Evolutionary conservation across 2,797 vertebrate genomes (phyloP), one percentile per base, ranked within the genome.

Genomic region (Melanotaenia parkinsoni): DNA sequence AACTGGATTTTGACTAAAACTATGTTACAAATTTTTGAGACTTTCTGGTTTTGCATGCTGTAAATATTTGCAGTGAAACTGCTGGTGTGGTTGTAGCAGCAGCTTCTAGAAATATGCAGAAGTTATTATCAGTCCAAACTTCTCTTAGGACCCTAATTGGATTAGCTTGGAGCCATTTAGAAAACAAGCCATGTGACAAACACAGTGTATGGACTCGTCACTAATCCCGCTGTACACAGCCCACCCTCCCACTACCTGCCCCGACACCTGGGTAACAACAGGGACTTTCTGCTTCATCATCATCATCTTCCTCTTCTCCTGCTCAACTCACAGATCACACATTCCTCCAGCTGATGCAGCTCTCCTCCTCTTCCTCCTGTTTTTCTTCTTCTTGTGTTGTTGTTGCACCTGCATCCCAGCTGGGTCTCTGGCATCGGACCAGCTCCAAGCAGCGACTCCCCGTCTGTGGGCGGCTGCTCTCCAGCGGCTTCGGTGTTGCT

Each of bases 351-450:
- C 68, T 63, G 58, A 30, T 63, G 68, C 1, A 0, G 18, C 33
- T 0, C 26, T 28, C 68, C 1, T 24, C 5, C 47, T 1, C 37
- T 24, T 30, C 45, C 11, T 32, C 24, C 20, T 32, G 32, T 32
- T 32, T 32, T 32, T 35, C 30, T 59, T 66, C 69, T 22, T 32
- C 53, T 59, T 30, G 13, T 43, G 26, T 45, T 43, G 45, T 18
- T 24, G 14, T 11, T 56, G n/a, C 66, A 79, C 33, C 78, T 72
- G 45, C 40, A 4, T 45, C 59, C 33, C 74, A 76, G 67, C 80
- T 75, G 77, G 28, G 11, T 54, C 26, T 80, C 37, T 24, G 63
- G 45, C 51, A 4, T 3, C 45, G 16, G 16, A 63, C 63, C 73
- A 38, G 51, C 60, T 22, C 9, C 0, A 6, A 53, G 38, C 72